Base-by-base conservation (phyloP, 2,113 vertebrate species). In the Vanacampus margaritifer region DNA sequence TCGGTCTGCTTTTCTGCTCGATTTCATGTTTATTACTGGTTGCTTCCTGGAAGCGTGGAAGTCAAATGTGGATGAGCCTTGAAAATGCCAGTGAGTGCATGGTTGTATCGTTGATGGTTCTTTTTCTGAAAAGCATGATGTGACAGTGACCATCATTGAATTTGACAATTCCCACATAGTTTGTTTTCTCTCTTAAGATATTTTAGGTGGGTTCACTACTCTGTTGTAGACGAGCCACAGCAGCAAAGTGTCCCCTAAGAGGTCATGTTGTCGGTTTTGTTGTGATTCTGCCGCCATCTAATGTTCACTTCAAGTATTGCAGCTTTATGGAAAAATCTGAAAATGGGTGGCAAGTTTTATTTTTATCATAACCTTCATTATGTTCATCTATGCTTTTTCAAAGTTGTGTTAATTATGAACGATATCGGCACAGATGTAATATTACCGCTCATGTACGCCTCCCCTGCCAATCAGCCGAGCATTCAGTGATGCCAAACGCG, bases 401-500 rank as follows among this genome's bases (percentile, higher is more conserved):
- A 32, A 45, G 61, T 73, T 79, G 84, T 84, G 83, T 57, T 78
- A 72, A 80, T 73, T 64, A 64, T 77, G 71, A 65, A 80, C 79
- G 80, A 84, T 85, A 71, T 86, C 83, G 76, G 81, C 73, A 68
- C 83, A 80, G 71, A 67, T 74, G 64, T 76, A 72, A 67, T 81
- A 68, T 78, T 68, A 46, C 71, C 74, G 39, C 68, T 68, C 68
- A 37, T 62, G 60, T 62, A 61, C 37, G 67, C 5, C 48, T 23
- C 13, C 51, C 51, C 4, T 3, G 45, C 17, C 48, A 23, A n/a
- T 51, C n/a, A 81, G 83, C 26, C 51, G 7, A 68, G 67, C 67
- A 69, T 74, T 88, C 81, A 74, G 78, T 50, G 75, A 91, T 88
- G 88, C 90, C 88, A 90, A 91, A 92, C 80, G 80, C 76, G n/a